Conservation (phyloP, 1,140 invertebrate species). For the Meloidogyne floridensis region DNA sequence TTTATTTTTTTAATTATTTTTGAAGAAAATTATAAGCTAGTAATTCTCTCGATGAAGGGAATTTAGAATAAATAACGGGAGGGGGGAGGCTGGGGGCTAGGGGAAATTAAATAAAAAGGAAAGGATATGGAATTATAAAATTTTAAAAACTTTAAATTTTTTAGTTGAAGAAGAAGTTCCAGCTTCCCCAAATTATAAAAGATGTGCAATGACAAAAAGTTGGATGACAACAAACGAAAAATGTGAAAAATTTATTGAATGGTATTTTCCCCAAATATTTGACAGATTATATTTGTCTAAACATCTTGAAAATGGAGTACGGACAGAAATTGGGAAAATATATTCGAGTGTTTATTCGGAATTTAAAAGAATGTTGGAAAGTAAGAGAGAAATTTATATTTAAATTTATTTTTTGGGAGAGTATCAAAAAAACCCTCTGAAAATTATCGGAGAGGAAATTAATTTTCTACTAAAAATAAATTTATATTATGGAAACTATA, state of each 20-base stretch:
- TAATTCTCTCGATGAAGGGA: too few relatives aligned
- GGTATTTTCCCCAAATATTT: slow-evolving; percentile 10
- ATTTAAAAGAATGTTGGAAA: slow-evolving; percentile 14
- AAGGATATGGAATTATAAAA: background rate
- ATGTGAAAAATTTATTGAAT: slow-evolving; percentile 13
- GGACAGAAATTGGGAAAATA: background rate
- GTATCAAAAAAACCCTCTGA: too few relatives aligned
- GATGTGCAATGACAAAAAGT: background rate
- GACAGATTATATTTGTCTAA: background rate
- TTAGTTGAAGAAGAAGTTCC: background rate
- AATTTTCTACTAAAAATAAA: too few relatives aligned
- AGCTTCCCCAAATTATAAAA: background rate
- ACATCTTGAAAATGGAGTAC: background rate
- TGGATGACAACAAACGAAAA: slow-evolving; percentile 6
- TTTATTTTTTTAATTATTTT: background rate
- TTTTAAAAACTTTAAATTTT: background rate
- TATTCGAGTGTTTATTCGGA: background rate
- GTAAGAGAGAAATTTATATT: background rate
- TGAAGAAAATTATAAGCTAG: too few relatives aligned
- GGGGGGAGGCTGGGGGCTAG: too few relatives aligned
- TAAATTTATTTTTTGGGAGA: background rate
- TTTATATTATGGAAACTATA: too few relatives aligned
- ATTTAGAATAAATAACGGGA: too few relatives aligned
- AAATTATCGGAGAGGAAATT: too few relatives aligned
- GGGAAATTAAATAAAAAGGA: too few relatives aligned